Base-by-base conservation (phyloP, 2,113 vertebrate genomes). In the Eidolon helvum region DNA sequence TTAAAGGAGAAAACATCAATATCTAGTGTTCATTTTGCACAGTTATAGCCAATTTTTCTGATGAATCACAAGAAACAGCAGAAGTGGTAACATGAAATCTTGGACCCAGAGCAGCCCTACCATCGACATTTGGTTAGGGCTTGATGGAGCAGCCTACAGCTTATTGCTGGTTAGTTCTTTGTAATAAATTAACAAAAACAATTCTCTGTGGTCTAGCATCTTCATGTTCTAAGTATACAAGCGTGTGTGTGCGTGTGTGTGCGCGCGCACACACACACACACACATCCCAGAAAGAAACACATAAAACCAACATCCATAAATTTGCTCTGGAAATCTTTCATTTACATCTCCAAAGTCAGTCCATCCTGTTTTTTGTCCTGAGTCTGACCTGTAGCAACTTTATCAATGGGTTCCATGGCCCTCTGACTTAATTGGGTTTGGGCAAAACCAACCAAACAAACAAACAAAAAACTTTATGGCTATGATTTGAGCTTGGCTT, bases 201-300 rank as follows among this genome's bases (percentile, higher is more conserved):
- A 1, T 74, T 74, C 71, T 61, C 16, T 10, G 14, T 38, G 35
- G 26, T 7, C 57, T 68, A 22, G 5, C 24, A 26, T 53, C 33
- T 35, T 78, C 50, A 50, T 50, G 50, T 16, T 50, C 15, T 50
- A 50, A 50, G 15, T 5, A 50, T 50, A 15, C 4, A 50, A 50
- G 14, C 15, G 5, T 21, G 24, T 1, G 4, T 11, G 18, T 2
- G 1, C n/a, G 6, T 19, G 14, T 4, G 18, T 8, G 35, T 30
- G 8, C 38, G 30, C 33, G 63, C 43, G 19, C 1, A 24, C 9
- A 18, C 4, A 6, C 28, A 50, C 50, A 50, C 50, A 50, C 50
- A 50, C 15, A 50, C 50, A 50, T 4, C 1, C 4, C 38, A 69
- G 59, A 83, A 66, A 78, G 35, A 86, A 33, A 79, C 2, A 35